Evolutionary conservation across 1,140 invertebrate genomes (phyloP).

Genomic region (Drosophila saltans): DNA sequence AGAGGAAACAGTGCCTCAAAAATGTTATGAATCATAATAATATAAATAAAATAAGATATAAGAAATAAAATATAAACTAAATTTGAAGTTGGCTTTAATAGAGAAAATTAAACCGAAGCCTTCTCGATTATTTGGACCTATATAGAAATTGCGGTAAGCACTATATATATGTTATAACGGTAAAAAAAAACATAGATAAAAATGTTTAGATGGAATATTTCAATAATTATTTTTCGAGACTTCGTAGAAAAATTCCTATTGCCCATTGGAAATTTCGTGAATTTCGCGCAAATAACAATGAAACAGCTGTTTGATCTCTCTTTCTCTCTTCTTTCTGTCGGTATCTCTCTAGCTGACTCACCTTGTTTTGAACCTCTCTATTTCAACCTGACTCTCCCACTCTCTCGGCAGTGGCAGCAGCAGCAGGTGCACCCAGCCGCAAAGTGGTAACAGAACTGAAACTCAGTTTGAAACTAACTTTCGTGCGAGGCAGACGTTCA

Average conservation of each 20-base stretch:
- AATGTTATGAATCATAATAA: background rate
- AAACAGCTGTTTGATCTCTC: slow-evolving; percentile 14
- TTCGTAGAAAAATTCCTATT: background rate
- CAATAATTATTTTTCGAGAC: too few relatives aligned
- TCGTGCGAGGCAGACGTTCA: slow-evolving; percentile 74
- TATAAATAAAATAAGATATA: too few relatives aligned
- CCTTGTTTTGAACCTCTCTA: slow-evolving; percentile 10
- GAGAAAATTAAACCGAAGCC: too few relatives aligned
- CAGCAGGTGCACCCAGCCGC: slow-evolving; percentile 35
- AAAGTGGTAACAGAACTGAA: slow-evolving; percentile 18
- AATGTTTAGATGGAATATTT: too few relatives aligned
- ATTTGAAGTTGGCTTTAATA: too few relatives aligned
- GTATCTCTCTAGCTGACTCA: slow-evolving; percentile 4
- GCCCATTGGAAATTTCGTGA: slow-evolving; percentile 1
- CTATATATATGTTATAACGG: too few relatives aligned
- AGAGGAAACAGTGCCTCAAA: background rate
- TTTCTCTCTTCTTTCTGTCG: background rate
- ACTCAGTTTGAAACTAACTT: slow-evolving; percentile 73
- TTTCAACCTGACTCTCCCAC: slow-evolving; percentile 17
- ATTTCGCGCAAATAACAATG: background rate
- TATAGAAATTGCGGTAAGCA: too few relatives aligned
- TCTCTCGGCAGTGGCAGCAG: background rate
- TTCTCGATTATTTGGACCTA: too few relatives aligned
- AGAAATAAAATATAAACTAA: too few relatives aligned
- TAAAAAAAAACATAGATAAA: too few relatives aligned